Base-by-base conservation (phyloP, 1,140 invertebrate genomes). In the Neoseiulus cucumeris region DNA sequence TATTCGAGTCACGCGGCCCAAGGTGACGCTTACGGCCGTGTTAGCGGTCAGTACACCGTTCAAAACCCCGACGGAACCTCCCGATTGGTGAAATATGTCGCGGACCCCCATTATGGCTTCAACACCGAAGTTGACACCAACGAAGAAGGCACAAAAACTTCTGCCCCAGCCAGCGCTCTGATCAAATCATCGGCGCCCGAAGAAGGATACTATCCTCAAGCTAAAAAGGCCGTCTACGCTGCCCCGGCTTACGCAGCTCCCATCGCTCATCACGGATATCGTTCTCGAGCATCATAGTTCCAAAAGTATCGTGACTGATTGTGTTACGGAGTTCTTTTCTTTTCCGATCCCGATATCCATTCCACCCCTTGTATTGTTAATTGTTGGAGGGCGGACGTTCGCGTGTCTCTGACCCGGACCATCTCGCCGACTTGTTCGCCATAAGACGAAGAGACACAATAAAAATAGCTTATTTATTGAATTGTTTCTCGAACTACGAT, bases 151-250 rank as follows among this genome's bases (percentile, higher is more conserved):
- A 59, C 51, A 1, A 59, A 59, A 9, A 59, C 51, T 17, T 59
- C 51, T 2, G 51, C 25, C 14, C 51, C 51, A 17, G 51, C 51
- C 22, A 25, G 22, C 22, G 51, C 51, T 33, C 51, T 59, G 33
- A 59, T 59, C 33, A 59, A 25, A 33, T 59, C 51, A 17, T 59
- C 51, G 51, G 51, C 51, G 1, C 51, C 51, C 51, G 51, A 59
- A 25, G 51, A 25, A 59, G 51, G 22, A 17, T 59, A 59, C 22
- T 29, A 59, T 9, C 51, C 51, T 17, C 51, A 59, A 59, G 51
- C 22, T n/a, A 59, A 25, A 25, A 17, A 59, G 22, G 33, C 22
- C 12, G 17, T 14, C 9, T 59, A 59, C 22, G 51, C 25, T 25
- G 51, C 51, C 25, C 51, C 14, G 14, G 51, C 51, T 25, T 59